A percentile compares a stretch with the other conserved stretches of the same genome.
Evolutionary conservation across 2,888 invertebrate species (phyloP).

Genomic region (Chydorus sphaericus): DNA sequence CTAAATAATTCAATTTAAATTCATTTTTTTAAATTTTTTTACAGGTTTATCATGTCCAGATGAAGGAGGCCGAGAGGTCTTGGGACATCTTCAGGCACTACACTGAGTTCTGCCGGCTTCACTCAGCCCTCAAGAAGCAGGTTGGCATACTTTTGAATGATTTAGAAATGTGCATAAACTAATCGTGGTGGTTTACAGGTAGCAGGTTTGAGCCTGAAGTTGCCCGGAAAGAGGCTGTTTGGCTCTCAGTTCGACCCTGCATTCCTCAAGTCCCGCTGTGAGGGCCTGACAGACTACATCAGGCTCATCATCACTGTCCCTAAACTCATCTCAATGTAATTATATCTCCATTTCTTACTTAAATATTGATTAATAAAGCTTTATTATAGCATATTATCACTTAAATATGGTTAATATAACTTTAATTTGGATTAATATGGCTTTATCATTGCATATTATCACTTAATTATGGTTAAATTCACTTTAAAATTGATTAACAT

Average conservation of each 20-base stretch:
- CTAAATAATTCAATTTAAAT: too few relatives aligned
- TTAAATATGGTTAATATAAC: too few relatives aligned
- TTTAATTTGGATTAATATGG: too few relatives aligned
- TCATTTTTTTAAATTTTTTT: slow-evolving; percentile 7
- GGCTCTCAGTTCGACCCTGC: slow-evolving; percentile 35
- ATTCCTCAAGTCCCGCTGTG: slow-evolving; percentile 33
- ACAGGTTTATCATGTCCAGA: slow-evolving; percentile 35
- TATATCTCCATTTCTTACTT: too few relatives aligned
- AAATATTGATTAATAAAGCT: too few relatives aligned
- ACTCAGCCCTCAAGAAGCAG: slow-evolving; percentile 27
- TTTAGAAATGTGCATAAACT: too few relatives aligned
- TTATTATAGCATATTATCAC: too few relatives aligned
- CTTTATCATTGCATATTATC: too few relatives aligned
- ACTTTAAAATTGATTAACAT: too few relatives aligned
- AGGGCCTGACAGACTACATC: slow-evolving; percentile 35
- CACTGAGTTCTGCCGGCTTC: slow-evolving; percentile 35
- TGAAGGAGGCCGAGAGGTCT: slow-evolving; percentile 29
- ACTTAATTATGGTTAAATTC: too few relatives aligned
- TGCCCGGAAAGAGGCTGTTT: slow-evolving; percentile 38
- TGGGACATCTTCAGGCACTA: slow-evolving; percentile 37
- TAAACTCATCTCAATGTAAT: slow-evolving; percentile 26
- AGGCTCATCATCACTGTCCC: slow-evolving; percentile 30
- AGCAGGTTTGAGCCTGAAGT: slow-evolving; percentile 30
- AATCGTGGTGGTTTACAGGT: neutral
- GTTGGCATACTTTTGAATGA: slow-evolving; percentile 19